Evolutionary conservation across 2,797 vertebrate species (phyloP).

Genomic region (Decapterus maruadsi): DNA sequence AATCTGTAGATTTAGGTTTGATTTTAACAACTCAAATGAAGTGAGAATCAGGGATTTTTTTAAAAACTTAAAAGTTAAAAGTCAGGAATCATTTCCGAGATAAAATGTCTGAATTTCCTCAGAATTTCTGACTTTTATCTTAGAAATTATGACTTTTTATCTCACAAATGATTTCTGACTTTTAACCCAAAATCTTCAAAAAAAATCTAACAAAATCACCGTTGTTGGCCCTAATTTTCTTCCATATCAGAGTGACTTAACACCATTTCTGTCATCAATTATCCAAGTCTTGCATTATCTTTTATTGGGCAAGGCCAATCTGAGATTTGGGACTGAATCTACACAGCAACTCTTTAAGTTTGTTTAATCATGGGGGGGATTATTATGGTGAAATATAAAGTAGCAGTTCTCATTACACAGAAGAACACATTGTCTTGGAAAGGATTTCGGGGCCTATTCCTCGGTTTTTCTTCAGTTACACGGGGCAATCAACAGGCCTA

Average conservation of each 20-base stretch:
- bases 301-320: neutral
- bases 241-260: neutral
- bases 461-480: constrained; percentile 18
- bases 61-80: too few relatives aligned
- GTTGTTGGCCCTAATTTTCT: too few relatives aligned
- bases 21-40: too few relatives aligned
- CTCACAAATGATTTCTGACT: too few relatives aligned
- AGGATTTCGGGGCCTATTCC: constrained; percentile 1
- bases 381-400: neutral
- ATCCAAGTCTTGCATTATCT: neutral
- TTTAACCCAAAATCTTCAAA: too few relatives aligned
- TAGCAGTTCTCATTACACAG: neutral
- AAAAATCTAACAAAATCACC: too few relatives aligned
- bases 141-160: too few relatives aligned
- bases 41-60: neutral
- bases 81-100: too few relatives aligned
- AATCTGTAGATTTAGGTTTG: too few relatives aligned
- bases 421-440: constrained; percentile 18
- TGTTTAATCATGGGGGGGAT: neutral
- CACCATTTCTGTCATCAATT: neutral
- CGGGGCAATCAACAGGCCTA: constrained; percentile 3
- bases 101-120: too few relatives aligned
- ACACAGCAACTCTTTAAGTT: neutral
- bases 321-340: neutral
- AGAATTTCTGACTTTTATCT: too few relatives aligned